phyloP scores from a whole-genome alignment of 2,113 vertebrate species.

The Cinclus mexicanus region DNA sequence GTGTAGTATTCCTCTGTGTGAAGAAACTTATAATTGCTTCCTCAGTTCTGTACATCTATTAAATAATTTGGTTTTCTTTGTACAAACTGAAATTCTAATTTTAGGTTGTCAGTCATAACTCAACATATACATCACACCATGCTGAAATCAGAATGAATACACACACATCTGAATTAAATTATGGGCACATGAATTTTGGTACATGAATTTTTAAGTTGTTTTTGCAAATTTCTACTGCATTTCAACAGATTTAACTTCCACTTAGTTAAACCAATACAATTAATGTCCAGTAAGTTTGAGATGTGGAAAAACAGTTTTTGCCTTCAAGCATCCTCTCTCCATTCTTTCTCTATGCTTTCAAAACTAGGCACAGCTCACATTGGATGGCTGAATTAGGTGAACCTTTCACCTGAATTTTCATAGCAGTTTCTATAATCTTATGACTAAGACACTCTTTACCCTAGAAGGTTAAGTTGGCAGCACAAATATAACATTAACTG shows the following conservation, averaged over 20 bases:
- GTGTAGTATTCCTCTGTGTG: background rate
- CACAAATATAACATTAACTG: background rate
- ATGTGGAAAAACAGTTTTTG: background rate
- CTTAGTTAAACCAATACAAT: background rate
- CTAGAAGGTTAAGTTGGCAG: background rate
- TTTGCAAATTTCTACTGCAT: background rate
- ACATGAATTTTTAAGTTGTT: background rate
- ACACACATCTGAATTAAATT: background rate
- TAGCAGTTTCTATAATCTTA: background rate
- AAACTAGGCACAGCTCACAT: background rate
- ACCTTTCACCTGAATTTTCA: background rate
- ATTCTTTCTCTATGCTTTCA: background rate
- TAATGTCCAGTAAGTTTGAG: background rate
- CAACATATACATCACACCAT: background rate
- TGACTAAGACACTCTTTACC: background rate
- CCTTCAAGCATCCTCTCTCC: background rate
- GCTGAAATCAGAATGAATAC: background rate
- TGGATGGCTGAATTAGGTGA: background rate
- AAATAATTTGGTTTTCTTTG: background rate
- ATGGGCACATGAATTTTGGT: background rate
- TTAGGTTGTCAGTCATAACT: background rate
- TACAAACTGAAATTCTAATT: background rate
- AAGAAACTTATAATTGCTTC: background rate
- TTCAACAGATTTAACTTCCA: background rate
- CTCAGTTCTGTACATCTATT: background rate